Percentiles rank a stretch among this genome's conserved stretches.
phyloP scores from a whole-genome alignment of 30 jellyfish, hydroid and myxozoan species.

The Chironex yamaguchii region DNA sequence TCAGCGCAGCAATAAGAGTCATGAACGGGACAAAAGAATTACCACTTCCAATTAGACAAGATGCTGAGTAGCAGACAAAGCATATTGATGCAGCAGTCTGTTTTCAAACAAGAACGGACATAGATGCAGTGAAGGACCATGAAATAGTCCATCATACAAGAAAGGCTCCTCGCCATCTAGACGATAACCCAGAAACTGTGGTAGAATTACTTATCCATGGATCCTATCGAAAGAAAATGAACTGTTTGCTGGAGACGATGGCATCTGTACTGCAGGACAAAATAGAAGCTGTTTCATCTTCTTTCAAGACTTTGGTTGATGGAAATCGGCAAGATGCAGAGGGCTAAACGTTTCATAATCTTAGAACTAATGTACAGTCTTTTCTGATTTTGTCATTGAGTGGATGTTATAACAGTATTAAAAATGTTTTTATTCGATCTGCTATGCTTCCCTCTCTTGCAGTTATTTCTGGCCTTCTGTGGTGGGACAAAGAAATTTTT shows the following conservation, averaged over 20 bases:
- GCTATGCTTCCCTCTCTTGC: no score
- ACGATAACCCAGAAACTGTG: constrained; percentile 6
- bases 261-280: constrained; percentile 3
- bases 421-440: no score
- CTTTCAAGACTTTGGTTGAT: no score
- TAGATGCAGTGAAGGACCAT: background rate
- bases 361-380: no score
- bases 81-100: constrained; percentile 16
- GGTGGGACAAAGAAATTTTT: no score
- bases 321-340: no score
- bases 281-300: background rate
- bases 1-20: constrained; percentile 1
- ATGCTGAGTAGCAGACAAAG: background rate
- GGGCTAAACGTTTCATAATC: no score
- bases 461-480: no score
- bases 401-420: no score
- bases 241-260: background rate
- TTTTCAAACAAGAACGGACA: background rate
- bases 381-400: no score
- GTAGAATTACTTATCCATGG: background rate
- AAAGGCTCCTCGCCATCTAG: background rate
- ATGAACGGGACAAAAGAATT: background rate
- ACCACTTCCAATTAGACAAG: background rate
- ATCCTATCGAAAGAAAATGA: background rate
- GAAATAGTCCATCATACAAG: background rate